Base-by-base conservation (phyloP, 2,797 vertebrate species). In the Fistularia tabacaria region DNA sequence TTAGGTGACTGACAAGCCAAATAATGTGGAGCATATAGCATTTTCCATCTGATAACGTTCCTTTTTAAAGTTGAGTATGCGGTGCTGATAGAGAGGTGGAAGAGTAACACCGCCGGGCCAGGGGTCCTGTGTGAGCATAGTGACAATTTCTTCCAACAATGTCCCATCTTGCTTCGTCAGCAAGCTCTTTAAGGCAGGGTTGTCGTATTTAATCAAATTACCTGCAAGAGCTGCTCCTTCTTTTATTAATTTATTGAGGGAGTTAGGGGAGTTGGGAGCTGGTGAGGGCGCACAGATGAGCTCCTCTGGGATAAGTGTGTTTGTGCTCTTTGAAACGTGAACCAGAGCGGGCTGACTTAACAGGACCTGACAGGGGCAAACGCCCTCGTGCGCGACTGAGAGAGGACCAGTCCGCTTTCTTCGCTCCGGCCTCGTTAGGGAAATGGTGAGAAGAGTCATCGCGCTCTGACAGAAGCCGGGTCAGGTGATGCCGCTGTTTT, bases 191-290 rank as follows among this genome's bases (percentile, higher is more conserved):
- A 85, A 88, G 85, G 79, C 76, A 67, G 75, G 85, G 77, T 81
- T 88, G 87, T 87, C 82, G 64, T 84, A 77, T 86, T 90, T 91
- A 91, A 91, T 90, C 78, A 85, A 80, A 89, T 92, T 90, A 91
- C 86, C 85, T 87, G 77, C 48, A 52, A 79, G 79, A 80, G 81
- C 71, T 57, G 63, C 74, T 75, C 75, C 85, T 76, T 68, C 80
- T 82, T 88, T 87, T 88, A 89, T 90, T 88, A 76, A 87, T 90
- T 87, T 87, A 86, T 81, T 76, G 77, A 66, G 58, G 69, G 54
- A 49, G 25, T 25, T 25, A 6, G 37, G 6, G 45, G 49, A 54
- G 56, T 64, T 51, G 51, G 70, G 49, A 65, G 54, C 49, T 56
- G 60, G 59, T 60, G 69, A 71, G 62, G 74, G 79, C 77, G 74